phyloP scores from a whole-genome alignment of 2,113 vertebrate genomes.

The Alligator mississippiensis region DNA sequence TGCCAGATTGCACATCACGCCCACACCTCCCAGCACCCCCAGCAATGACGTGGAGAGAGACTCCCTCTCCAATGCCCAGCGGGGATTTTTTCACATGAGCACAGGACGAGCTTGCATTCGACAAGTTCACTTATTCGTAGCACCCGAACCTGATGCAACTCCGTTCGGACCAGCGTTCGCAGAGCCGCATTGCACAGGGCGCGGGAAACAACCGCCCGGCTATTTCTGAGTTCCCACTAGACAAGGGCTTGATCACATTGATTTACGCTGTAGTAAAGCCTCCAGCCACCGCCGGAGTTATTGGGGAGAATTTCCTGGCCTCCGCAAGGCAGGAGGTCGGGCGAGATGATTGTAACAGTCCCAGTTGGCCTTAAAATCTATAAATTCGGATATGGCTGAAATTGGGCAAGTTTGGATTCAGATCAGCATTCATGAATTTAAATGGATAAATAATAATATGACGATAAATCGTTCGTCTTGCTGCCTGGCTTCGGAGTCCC shows the following conservation, averaged over 20 bases:
- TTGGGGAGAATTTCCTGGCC: neutral
- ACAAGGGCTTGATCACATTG: slow-evolving; percentile 16
- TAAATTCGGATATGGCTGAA: slow-evolving; percentile 68
- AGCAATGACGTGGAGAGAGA: neutral
- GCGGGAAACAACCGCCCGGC: neutral
- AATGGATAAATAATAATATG: slow-evolving; percentile 74
- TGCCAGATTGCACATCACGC: neutral
- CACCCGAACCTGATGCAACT: neutral
- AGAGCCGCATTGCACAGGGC: neutral
- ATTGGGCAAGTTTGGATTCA: slow-evolving; percentile 65
- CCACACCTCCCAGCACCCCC: too few relatives aligned
- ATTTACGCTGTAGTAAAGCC: slow-evolving; percentile 35
- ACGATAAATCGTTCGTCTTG: slow-evolving; percentile 65
- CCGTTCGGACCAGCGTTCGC: neutral
- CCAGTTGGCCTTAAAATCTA: slow-evolving; percentile 71
- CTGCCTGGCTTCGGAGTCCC: neutral
- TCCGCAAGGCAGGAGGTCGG: neutral
- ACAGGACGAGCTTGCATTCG: fast-evolving
- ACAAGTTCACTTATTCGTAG: fast-evolving
- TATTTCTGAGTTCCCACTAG: slow-evolving; percentile 14
- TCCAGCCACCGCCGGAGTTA: fast-evolving
- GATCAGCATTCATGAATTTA: slow-evolving; percentile 72
- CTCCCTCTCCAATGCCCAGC: neutral
- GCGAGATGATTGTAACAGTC: slow-evolving; percentile 1
- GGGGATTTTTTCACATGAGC: fast-evolving